Evolutionary conservation across 1,140 invertebrate genomes (phyloP), one percentile per base, ranked within the genome.

Genomic region (Aricia agestis): DNA sequence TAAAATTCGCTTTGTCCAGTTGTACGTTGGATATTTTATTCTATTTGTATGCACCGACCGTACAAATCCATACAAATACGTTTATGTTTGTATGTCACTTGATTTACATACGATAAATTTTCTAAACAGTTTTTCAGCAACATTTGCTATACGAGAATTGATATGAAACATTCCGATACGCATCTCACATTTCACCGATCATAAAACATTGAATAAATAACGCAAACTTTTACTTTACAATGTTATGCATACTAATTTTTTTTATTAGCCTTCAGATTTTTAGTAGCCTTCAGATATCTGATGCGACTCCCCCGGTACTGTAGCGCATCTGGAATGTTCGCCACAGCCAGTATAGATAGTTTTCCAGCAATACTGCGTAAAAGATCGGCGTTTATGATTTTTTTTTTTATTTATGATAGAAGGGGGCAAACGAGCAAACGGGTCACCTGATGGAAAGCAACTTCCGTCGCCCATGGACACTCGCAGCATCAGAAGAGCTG

Each of bases 21-120:
- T 52, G 9, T 52, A 4, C 11, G 45, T 52, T 52, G 6, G 13
- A 52, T 52, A 15, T 52, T 52, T 52, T 52, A 52, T 52, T 15
- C 13, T 52, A 52, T 52, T 52, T 52, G 45, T 52, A 52, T 52
- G 45, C 45, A 52, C 3, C 45, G 10, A 52, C 7, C 45, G 9
- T 52, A 52, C 45, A 52, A 52, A 52, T 52, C 45, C 45, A 52
- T 52, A 52, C 45, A 52, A 52, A 52, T 15, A 52, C 45, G 45
- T 52, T 52, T 52, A 36, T 52, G 45, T 15, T 52, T 52, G 45
- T 52, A 52, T 52, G 13, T 52, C 45, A 52, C 45, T 36, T 36
- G 45, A 52, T 52, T 52, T 52, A 52, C 13, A 52, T 52, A 52
- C 45, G 45, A 52, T 52, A 52, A 52, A 52, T 52, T 52, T 52